These are phyloP conservation scores for Harpalus rubripes DNA, from an alignment of 2,888 invertebrate species.

Conservation along the genomic window DNA sequence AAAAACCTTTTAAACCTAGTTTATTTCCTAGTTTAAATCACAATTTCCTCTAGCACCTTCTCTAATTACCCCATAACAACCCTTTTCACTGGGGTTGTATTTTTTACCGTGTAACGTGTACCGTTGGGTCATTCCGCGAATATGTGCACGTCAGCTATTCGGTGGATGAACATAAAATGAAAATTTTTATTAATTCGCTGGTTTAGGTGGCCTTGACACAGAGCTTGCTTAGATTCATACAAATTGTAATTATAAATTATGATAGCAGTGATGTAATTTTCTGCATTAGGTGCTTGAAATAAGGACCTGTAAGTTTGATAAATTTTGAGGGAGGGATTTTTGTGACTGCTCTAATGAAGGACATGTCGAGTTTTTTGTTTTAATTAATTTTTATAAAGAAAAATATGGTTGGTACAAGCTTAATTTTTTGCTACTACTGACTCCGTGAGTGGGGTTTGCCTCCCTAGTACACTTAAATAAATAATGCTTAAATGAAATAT, in stretches of 20 bases:
- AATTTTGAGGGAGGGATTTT: not conserved
- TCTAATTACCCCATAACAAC: not conserved
- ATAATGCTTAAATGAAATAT: no score
- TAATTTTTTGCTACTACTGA: not conserved
- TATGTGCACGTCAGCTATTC: not conserved
- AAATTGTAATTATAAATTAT: constrained; percentile 30
- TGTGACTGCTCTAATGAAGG: not conserved
- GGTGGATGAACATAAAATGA: not conserved
- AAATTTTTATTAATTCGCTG: not conserved
- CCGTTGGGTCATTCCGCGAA: not conserved
- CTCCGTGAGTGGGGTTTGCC: not conserved
- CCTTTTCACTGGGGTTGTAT: not conserved
- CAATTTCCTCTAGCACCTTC: not conserved
- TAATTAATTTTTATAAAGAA: not conserved
- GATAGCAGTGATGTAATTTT: not conserved
- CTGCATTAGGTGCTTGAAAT: not conserved
- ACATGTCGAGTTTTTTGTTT: not conserved
- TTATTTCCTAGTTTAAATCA: constrained; percentile 7
- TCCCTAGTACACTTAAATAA: no score
- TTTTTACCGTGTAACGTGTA: not conserved
- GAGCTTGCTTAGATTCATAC: constrained; percentile 5
- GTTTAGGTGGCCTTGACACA: not conserved
- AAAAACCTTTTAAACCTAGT: not conserved
- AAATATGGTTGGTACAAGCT: not conserved
- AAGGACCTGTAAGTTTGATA: not conserved